These are phyloP conservation scores for Pseudomyrmex pallidus DNA, from an alignment of 1,140 invertebrate species.

Conservation along the genomic window DNA sequence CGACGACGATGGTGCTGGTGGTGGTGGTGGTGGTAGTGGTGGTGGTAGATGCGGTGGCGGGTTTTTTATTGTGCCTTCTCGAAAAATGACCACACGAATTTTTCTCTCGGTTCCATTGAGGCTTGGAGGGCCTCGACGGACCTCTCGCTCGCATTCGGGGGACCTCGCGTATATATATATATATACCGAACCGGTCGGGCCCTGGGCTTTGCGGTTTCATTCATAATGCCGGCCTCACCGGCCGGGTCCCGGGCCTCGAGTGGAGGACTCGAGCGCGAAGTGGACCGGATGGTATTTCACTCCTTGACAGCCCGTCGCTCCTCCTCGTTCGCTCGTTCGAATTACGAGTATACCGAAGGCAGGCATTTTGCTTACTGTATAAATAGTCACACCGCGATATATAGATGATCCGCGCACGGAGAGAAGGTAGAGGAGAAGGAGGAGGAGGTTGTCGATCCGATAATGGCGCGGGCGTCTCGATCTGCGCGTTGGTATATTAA, in stretches of 20 bases:
- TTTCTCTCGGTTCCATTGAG: slow-evolving; percentile 80
- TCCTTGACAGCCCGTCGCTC: slow-evolving; percentile 73
- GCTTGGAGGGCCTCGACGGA: slow-evolving; percentile 72
- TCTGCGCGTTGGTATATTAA: slow-evolving; percentile 37
- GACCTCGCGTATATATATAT: slow-evolving; percentile 44
- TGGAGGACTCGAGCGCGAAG: slow-evolving; percentile 75
- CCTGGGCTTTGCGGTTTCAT: slow-evolving; percentile 68
- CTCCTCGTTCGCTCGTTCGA: slow-evolving; percentile 63
- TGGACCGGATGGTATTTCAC: slow-evolving; percentile 82
- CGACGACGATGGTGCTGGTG: slow-evolving; percentile 16
- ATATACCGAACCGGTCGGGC: slow-evolving; percentile 60
- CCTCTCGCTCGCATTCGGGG: slow-evolving; percentile 73
- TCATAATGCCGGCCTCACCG: slow-evolving; percentile 67
- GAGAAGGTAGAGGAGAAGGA: slow-evolving; percentile 21
- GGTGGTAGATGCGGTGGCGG: slow-evolving; percentile 25
- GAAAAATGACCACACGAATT: slow-evolving; percentile 81
- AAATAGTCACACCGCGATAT: slow-evolving; percentile 70
- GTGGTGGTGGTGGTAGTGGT: slow-evolving; percentile 32
- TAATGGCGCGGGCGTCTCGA: slow-evolving; percentile 16
- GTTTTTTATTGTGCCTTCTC: slow-evolving; percentile 67
- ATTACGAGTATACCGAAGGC: slow-evolving; percentile 66
- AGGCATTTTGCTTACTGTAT: slow-evolving; percentile 72
- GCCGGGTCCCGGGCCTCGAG: slow-evolving; percentile 44
- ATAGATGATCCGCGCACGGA: slow-evolving; percentile 26
- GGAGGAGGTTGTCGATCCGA: slow-evolving; percentile 16